Percentiles rank a stretch among this genome's conserved stretches.
Conservation (phyloP, 2,888 invertebrate genomes). For the Cryptocephalus moraei region DNA sequence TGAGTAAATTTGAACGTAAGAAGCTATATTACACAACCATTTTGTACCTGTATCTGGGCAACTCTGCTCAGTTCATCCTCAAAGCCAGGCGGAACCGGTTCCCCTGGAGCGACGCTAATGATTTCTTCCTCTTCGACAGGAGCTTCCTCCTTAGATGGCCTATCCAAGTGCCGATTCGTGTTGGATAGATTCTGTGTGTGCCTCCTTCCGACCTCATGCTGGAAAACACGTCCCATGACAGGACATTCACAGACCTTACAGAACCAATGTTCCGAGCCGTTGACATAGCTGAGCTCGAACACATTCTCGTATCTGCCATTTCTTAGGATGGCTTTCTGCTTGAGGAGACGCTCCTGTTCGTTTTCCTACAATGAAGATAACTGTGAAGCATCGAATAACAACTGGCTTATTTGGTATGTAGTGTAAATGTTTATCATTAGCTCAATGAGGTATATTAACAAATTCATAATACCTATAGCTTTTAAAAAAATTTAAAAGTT, state of each 20-base stretch:
- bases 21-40: not conserved
- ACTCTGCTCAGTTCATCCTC: slow-evolving; percentile 47
- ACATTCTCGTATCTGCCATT: slow-evolving; percentile 31
- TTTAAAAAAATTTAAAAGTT: too few species aligned
- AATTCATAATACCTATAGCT: too few species aligned
- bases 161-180: slow-evolving; percentile 9
- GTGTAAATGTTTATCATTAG: too few species aligned
- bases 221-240: slow-evolving; percentile 35
- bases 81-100: slow-evolving; percentile 61
- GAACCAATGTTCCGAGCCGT: slow-evolving; percentile 33
- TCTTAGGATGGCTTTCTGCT: slow-evolving; percentile 28
- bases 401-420: too few species aligned
- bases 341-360: slow-evolving; percentile 31
- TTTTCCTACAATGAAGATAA: slow-evolving; percentile 24
- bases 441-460: too few species aligned
- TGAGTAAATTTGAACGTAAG: too few species aligned
- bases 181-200: slow-evolving; percentile 24
- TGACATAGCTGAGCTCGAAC: slow-evolving; percentile 30
- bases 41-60: slow-evolving; percentile 32
- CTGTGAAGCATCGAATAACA: too few species aligned
- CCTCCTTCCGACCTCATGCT: slow-evolving; percentile 35
- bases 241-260: slow-evolving; percentile 36
- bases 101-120: slow-evolving; percentile 46
- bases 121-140: slow-evolving; percentile 11
- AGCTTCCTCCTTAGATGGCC: slow-evolving; percentile 4